Percentiles rank a stretch among this genome's conserved stretches.
Conservation (phyloP, 2,113 vertebrate genomes). For the Crypturellus undulatus region DNA sequence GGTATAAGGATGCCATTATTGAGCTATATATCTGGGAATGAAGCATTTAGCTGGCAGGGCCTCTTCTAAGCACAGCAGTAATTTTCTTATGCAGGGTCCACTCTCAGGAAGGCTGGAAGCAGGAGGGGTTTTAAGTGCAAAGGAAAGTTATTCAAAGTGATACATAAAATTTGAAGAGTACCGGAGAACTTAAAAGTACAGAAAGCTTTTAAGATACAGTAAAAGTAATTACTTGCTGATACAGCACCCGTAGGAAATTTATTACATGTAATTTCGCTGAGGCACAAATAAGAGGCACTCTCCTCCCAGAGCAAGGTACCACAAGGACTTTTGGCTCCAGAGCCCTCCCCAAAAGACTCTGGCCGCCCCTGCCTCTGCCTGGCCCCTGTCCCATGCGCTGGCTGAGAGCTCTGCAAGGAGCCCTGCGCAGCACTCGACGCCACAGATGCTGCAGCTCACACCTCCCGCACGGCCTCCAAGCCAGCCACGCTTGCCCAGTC, state of each 20-base stretch:
- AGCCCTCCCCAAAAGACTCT: neutral
- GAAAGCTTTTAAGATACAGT: conserved; percentile 56
- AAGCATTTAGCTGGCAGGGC: conserved; percentile 30
- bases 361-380: too few relatives aligned
- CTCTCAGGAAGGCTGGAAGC: conserved; percentile 8
- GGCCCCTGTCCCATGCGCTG: too few relatives aligned
- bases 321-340: neutral
- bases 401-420: too few relatives aligned
- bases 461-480: too few relatives aligned
- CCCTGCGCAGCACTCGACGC: too few relatives aligned
- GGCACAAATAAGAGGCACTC: conserved; percentile 18
- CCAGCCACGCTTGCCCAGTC: too few relatives aligned
- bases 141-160: conserved; percentile 40
- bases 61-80: neutral
- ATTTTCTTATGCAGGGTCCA: conserved; percentile 20
- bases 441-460: too few relatives aligned
- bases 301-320: neutral
- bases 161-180: conserved; percentile 44
- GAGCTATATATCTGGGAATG: neutral
- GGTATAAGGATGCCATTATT: neutral
- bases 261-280: neutral
- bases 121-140: neutral
- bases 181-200: conserved; percentile 8
- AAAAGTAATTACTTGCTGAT: conserved; percentile 56
- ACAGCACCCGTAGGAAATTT: conserved; percentile 35